Percentiles rank a stretch among this genome's conserved stretches.
These are phyloP conservation scores for Lytechinus pictus DNA, from an alignment of 35 echinoderm and acorn worm species.

Conservation along the genomic window DNA sequence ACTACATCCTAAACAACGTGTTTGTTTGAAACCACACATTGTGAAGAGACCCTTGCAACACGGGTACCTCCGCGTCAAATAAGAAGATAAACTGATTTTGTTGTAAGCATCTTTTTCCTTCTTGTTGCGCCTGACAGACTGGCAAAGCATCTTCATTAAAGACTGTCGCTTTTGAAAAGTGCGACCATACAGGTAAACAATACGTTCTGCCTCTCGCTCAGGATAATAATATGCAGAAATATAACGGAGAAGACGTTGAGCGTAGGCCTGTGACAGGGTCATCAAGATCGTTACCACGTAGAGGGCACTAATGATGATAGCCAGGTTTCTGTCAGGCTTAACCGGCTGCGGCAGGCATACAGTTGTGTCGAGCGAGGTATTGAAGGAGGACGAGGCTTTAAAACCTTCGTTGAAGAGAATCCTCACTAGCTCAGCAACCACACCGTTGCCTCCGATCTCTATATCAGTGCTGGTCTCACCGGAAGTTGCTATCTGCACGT, in stretches of 20 bases:
- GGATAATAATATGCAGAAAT: slow-evolving; percentile 90
- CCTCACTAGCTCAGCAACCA: slow-evolving; percentile 62
- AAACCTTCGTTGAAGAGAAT: slow-evolving; percentile 73
- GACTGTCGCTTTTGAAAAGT: slow-evolving; percentile 73
- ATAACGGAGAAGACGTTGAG: slow-evolving; percentile 63
- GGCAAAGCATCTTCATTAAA: slow-evolving; percentile 54
- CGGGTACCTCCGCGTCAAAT: slow-evolving; percentile 61
- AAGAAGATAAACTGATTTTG: slow-evolving; percentile 62
- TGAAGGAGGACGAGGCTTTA: slow-evolving; percentile 62
- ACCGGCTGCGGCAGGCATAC: slow-evolving; percentile 71
- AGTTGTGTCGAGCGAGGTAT: slow-evolving; percentile 61
- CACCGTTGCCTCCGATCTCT: slow-evolving; percentile 63
- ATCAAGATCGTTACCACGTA: slow-evolving; percentile 72
- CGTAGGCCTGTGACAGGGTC: slow-evolving; percentile 90
- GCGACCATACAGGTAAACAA: slow-evolving; percentile 76
- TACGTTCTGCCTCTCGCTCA: slow-evolving; percentile 75
- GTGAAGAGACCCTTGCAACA: slow-evolving; percentile 67
- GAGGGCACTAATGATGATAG: slow-evolving; percentile 67
- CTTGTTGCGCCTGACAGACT: slow-evolving; percentile 62
- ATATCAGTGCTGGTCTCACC: slow-evolving; percentile 59
- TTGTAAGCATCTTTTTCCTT: slow-evolving; percentile 67
- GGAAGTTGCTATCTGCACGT: slow-evolving; percentile 66
- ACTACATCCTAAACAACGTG: slow-evolving; percentile 63
- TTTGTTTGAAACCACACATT: slow-evolving; percentile 60
- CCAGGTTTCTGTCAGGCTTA: slow-evolving; percentile 58